Base-by-base conservation (phyloP, 2,113 vertebrate species). In the Agelaius tricolor region DNA sequence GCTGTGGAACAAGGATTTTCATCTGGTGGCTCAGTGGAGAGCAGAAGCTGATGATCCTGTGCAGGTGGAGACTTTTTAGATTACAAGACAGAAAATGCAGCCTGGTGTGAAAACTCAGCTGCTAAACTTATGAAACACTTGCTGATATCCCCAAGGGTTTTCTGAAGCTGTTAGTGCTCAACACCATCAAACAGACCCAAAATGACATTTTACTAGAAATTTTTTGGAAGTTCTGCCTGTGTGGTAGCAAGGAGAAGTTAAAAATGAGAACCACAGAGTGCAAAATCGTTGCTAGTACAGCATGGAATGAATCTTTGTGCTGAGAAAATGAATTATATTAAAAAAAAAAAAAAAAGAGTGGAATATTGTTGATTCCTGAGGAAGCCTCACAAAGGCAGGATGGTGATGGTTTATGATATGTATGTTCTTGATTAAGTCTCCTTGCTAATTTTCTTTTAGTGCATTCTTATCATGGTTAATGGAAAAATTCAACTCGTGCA, bases 1-100 rank as follows among this genome's bases (percentile, higher is more conserved):
- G 63, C 84, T 79, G 68, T 59, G 84, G 55, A 93, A 89, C 49
- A 86, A 79, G 69, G 7, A 26, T 92, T 97, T 88, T 84, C 61
- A 84, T 95, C 59, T 93, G 84, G 57, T 87, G 55, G 72, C 92
- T 87, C 88, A 94, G 63, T 89, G 84, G 74, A 94, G 92, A 84
- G 35, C 76, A 69, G 67, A 7, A 86, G 46, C 31, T 83, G 71
- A 89, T 93, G 37, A 73, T 55, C 57, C 59, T 77, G 39, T 85
- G 59, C 91, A 89, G 63, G 74, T 91, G 55, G 35, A 51, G 59
- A 23, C 22, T 91, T 91, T 74, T 63, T 46, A 68, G 54, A 66
- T 93, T 86, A 90, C 74, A 63, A 62, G 63, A 54, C 51, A 68
- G 63, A 78, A 91, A 87, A 91, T 47, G n/a, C 63, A 91, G 52